Conservation (phyloP, 1,140 invertebrate species). For the Cydia fagiglandana region DNA sequence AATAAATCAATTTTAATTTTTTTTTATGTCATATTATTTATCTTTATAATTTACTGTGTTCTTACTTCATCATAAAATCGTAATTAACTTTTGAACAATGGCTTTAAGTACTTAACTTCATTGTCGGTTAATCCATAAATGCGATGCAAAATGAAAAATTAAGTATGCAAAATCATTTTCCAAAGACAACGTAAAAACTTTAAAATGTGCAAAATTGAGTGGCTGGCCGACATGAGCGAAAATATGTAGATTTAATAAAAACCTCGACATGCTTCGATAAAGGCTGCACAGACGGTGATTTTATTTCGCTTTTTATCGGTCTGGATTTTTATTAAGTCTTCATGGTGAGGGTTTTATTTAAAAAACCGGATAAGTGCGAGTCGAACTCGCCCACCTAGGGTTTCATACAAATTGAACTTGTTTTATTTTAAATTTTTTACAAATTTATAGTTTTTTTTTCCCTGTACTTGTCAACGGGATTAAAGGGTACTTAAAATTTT, state of each 20-base stretch:
- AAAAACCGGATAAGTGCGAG: no score
- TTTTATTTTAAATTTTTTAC: no score
- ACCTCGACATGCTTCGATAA: conserved; percentile 22
- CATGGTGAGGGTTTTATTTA: not conserved
- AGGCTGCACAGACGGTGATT: conserved; percentile 21
- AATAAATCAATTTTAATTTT: no score
- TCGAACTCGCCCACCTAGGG: no score
- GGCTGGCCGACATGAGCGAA: conserved; percentile 5
- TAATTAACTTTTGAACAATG: not conserved
- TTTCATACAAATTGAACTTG: no score
- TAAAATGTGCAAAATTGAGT: conserved; percentile 19
- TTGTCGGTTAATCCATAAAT: conserved; percentile 5
- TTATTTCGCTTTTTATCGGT: conserved; percentile 25
- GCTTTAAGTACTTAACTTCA: not conserved
- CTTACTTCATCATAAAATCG: not conserved
- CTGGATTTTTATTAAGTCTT: conserved; percentile 22
- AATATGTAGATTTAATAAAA: conserved; percentile 33
- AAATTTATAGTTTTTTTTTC: no score
- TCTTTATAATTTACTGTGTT: not conserved
- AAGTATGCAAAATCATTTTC: conserved; percentile 12
- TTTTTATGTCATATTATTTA: not conserved
- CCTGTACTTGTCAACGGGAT: no score
- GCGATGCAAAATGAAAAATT: conserved; percentile 1
- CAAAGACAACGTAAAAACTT: conserved; percentile 19
- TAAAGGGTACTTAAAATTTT: no score